These are phyloP conservation scores for Anthrax anthrax DNA, from an alignment of 2,888 invertebrate species.

Conservation along the genomic window DNA sequence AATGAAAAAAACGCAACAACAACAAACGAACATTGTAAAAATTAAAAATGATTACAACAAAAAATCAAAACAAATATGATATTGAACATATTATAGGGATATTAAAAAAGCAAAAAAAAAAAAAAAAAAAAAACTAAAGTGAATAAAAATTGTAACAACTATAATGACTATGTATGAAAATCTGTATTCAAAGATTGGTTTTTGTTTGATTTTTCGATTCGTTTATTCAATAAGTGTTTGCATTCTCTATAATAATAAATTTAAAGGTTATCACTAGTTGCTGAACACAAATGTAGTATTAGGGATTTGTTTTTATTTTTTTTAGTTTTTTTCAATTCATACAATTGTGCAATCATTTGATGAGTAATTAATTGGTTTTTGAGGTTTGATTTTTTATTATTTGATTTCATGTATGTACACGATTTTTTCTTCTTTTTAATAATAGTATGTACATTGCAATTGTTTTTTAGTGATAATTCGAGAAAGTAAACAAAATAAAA, in stretches of 20 bases:
- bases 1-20: too few relatives aligned
- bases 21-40: too few relatives aligned
- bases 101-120: not conserved
- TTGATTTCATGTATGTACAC: too few relatives aligned
- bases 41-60: not conserved
- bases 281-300: too few relatives aligned
- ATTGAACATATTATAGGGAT: not conserved
- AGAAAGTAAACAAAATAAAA: too few relatives aligned
- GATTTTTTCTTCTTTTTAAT: too few relatives aligned
- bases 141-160: too few relatives aligned
- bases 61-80: not conserved
- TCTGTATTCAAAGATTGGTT: not conserved
- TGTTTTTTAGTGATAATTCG: too few relatives aligned
- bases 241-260: not conserved
- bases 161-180: too few relatives aligned
- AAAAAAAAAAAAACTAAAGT: too few relatives aligned
- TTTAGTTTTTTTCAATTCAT: not conserved
- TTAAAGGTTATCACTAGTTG: constrained; percentile 3
- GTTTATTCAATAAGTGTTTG: constrained; percentile 4
- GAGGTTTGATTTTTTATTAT: not conserved
- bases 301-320: too few relatives aligned
- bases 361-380: constrained; percentile 6
- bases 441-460: too few relatives aligned
- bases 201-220: constrained; percentile 6
- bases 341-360: constrained; percentile 5